Base-by-base conservation (phyloP, 2,888 invertebrate species). In the Hyposoter didymator region DNA sequence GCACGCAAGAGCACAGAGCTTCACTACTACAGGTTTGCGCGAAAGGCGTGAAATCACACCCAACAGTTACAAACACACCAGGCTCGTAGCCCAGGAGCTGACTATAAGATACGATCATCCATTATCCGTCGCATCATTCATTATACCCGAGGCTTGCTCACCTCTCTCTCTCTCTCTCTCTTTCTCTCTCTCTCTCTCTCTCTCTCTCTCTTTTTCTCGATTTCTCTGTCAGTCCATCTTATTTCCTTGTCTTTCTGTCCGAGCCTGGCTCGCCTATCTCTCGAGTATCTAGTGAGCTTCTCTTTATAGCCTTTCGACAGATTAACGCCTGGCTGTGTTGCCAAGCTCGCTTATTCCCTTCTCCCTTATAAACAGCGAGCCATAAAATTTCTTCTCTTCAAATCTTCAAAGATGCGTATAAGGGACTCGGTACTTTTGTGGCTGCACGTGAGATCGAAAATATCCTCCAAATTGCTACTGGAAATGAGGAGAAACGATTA, bases 81-180 rank as follows among this genome's bases (percentile, higher is more conserved):
- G 76, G 67, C 72, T 82, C 79, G 82, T 64, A 80, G 73, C 70
- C 78, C 82, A 81, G 82, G 78, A 83, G 84, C 85, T 69, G 19
- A 43, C 70, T n/a, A 55, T 59, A 76, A 87, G 90, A 89, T 89
- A 90, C 86, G 88, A 90, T 91, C 90, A 87, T 43, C 90, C 88
- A 90, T 91, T 92, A 92, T 91, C 90, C 88, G 89, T 87, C 89
- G 87, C 89, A 90, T 90, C 91, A 88, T 91, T 90, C 90, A 89
- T 92, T 92, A 90, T 87, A 87, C 82, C 82, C 88, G 87, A 78
- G 78, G 76, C 78, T 80, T 47, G 73, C 76, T 72, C 49, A 52
- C 69, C 80, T 55, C 82, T 59, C 49, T 84, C 82, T 75, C 62
- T 35, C 78, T 67, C 67, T 69, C 66, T 73, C 62, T 39, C 39